A percentile compares a stretch with the other conserved stretches of the same genome.
These are phyloP conservation scores for Agrenia bidenticulata DNA, from an alignment of 2,888 invertebrate species.

Conservation along the genomic window DNA sequence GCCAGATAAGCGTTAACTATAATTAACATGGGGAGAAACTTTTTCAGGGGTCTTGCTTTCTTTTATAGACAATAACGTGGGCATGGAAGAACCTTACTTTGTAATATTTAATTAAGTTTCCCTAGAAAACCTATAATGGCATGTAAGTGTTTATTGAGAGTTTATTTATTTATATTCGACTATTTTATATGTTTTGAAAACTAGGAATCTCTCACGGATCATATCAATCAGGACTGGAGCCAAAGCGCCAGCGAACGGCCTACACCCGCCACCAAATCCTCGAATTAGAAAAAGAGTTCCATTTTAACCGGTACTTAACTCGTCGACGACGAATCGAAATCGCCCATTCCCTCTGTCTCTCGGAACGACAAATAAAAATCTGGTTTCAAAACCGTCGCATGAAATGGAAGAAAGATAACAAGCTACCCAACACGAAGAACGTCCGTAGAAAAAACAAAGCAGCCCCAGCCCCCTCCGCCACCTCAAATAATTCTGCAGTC, in stretches of 20 bases:
- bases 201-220: not conserved
- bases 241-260: constrained; percentile 92
- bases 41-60: too few species aligned
- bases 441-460: constrained; percentile 76
- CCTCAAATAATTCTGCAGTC: constrained; percentile 58
- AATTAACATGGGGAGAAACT: too few species aligned
- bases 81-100: too few species aligned
- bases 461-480: constrained; percentile 63
- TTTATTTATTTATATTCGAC: not conserved
- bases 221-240: constrained; percentile 67
- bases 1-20: too few species aligned
- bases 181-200: not conserved
- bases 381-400: constrained; percentile 84
- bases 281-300: constrained; percentile 96
- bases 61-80: too few species aligned
- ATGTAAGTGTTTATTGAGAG: not conserved
- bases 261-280: constrained; percentile 97
- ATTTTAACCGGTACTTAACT: constrained; percentile 94
- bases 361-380: constrained; percentile 86
- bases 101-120: too few species aligned
- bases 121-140: too few species aligned
- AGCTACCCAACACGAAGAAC: constrained; percentile 81
- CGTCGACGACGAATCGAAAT: constrained; percentile 94
- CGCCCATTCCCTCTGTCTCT: constrained; percentile 90
- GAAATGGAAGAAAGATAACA: constrained; percentile 87